phyloP scores from a whole-genome alignment of 2,888 invertebrate species.

The Sminthurides aquaticus region DNA sequence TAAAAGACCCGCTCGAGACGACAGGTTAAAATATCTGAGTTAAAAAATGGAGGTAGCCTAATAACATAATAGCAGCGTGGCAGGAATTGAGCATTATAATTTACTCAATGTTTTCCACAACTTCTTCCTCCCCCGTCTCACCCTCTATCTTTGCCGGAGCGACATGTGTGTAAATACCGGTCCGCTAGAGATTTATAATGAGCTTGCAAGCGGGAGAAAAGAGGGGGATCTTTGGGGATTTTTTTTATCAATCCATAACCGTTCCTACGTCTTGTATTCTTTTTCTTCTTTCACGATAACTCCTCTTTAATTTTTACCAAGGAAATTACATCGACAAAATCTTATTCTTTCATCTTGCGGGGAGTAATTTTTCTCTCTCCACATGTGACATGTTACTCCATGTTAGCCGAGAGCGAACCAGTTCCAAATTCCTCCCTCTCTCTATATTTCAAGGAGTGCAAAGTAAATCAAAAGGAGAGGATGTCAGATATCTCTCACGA shows the following conservation, averaged over 20 bases:
- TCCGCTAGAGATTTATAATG: too few relatives aligned
- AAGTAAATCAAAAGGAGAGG: too few relatives aligned
- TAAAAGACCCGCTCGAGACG: conserved; percentile 13
- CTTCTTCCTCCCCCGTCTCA: conserved; percentile 2
- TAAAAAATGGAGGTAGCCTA: conserved; percentile 29
- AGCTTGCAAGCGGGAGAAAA: too few relatives aligned
- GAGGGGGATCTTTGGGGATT: too few relatives aligned
- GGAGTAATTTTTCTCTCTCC: conserved; percentile 13
- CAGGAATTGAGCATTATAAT: conserved; percentile 26
- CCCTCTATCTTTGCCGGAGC: conserved; percentile 6
- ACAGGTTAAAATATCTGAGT: conserved; percentile 23
- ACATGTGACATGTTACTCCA: neutral
- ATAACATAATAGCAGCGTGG: conserved; percentile 29
- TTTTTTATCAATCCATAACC: neutral
- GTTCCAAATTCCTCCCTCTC: too few relatives aligned
- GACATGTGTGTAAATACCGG: neutral
- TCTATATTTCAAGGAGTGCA: too few relatives aligned
- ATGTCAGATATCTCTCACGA: too few relatives aligned
- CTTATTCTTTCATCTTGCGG: conserved; percentile 8
- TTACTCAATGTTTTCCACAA: conserved; percentile 16
- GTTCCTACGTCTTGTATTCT: too few relatives aligned
- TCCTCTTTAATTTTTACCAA: conserved; percentile 23
- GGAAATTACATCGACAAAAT: conserved; percentile 28
- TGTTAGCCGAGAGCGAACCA: too few relatives aligned
- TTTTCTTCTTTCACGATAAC: conserved; percentile 2